Evolutionary conservation across 2,113 vertebrate species (phyloP).

Genomic region (Vulpes vulpes): DNA sequence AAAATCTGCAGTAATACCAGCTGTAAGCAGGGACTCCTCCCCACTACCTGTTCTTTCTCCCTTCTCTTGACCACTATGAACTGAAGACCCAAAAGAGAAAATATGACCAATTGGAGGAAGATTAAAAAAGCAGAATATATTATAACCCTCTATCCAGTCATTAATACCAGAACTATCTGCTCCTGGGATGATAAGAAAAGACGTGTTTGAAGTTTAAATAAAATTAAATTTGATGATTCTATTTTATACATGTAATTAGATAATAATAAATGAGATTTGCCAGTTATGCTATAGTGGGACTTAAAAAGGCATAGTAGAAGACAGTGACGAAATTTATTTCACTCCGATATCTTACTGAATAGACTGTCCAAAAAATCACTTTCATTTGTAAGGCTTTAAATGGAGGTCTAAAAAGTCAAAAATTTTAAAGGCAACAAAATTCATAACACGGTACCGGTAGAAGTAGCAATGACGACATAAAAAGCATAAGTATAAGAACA

Average conservation of each 20-base stretch:
- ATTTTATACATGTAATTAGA: background rate
- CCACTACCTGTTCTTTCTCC: background rate
- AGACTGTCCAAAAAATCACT: background rate
- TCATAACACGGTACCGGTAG: background rate
- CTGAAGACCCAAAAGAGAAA: background rate
- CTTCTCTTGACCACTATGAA: background rate
- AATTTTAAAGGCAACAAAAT: background rate
- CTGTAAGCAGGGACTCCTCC: fast-evolving
- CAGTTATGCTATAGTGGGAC: background rate
- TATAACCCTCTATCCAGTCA: background rate
- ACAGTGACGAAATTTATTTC: background rate
- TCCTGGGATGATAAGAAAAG: background rate
- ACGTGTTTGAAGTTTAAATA: background rate
- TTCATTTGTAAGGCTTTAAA: background rate
- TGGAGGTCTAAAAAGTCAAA: background rate
- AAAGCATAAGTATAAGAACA: background rate
- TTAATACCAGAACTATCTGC: background rate
- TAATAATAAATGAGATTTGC: background rate
- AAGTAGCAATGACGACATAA: background rate
- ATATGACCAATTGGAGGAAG: background rate
- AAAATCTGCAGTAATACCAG: background rate
- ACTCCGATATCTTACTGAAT: background rate
- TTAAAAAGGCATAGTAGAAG: background rate
- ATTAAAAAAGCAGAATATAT: background rate
- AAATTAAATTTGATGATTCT: background rate